Evolutionary conservation across 2,797 vertebrate genomes (phyloP), one percentile per base, ranked within the genome.

Genomic region (Astyanax mexicanus): DNA sequence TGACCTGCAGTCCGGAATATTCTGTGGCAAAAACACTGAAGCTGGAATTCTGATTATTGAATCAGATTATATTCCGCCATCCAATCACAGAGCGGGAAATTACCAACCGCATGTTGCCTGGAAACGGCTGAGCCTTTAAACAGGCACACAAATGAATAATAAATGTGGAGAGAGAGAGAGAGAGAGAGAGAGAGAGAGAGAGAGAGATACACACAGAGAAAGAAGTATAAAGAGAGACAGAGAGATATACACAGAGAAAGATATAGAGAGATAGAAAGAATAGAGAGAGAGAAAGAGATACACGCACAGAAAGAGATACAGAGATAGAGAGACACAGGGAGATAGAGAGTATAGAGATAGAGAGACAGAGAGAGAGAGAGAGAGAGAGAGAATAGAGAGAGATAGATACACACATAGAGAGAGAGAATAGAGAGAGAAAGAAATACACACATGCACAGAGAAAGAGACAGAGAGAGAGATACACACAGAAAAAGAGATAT

Each of bases 41-140:
- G 66, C 68, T 64, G 68, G 42, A 45, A 68, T 77, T 66, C 62
- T 76, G 69, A 66, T n/a, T n/a, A n/a, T n/a, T n/a, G n/a, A 74
- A 52, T 61, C 13, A 76, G 60, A 77, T 79, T 75, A 65, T 77
- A 75, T 81, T 77, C 29, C 49, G 61, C 45, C 52, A 72, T 77
- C 60, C 52, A 65, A 80, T 77, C 66, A 73, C 44, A 74, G 58
- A 49, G 69, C 77, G 74, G 75, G 62, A 81, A 80, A 80, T 80
- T 77, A 74, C 71, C 61, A 58, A 13, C 62, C 62, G 25, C 17
- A 12, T 38, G 80, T 84, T 81, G 74, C 77, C 80, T 80, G 82
- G 82, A 72, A 79, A 81, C 74, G 0, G 65, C 58, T 77, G 67
- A 54, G 61, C 74, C 64, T 65, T 71, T 69, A 72, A 75, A 51